Percentiles rank a stretch among this genome's conserved stretches.
Conservation (phyloP, 1,140 invertebrate genomes). For the Aphidius gifuensis region DNA sequence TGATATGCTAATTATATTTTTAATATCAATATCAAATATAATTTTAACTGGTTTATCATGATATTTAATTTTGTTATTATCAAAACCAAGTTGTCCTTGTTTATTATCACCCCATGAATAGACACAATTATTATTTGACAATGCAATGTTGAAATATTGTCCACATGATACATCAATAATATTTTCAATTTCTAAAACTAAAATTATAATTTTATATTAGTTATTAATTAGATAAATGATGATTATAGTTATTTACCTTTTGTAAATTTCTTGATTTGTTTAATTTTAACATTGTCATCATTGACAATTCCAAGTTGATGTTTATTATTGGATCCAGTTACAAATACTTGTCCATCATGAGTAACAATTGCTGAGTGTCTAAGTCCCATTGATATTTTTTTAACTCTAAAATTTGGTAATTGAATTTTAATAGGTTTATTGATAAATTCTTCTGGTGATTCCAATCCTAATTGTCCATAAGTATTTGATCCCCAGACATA, state of each 20-base stretch:
- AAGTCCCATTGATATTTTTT: slow-evolving; percentile 55
- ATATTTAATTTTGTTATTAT: slow-evolving; percentile 1
- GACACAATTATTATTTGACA: slow-evolving; percentile 59
- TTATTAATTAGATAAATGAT: slow-evolving; percentile 1
- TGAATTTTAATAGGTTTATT: slow-evolving; percentile 23
- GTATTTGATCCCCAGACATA: slow-evolving; percentile 76
- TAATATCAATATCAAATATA: slow-evolving; percentile 51
- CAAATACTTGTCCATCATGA: slow-evolving; percentile 59
- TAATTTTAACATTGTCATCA: neutral
- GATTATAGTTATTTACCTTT: slow-evolving; percentile 17
- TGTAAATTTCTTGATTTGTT: slow-evolving; percentile 7
- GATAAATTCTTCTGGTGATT: neutral
- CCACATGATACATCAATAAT: slow-evolving; percentile 65
- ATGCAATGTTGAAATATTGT: slow-evolving; percentile 68
- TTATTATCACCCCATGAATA: slow-evolving; percentile 75
- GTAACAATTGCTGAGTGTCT: slow-evolving; percentile 69
- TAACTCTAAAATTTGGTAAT: slow-evolving; percentile 21
- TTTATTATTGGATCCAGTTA: slow-evolving; percentile 62
- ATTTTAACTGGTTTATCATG: neutral
- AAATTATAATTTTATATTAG: slow-evolving; percentile 1
- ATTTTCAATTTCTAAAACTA: slow-evolving; percentile 57
- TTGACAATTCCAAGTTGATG: slow-evolving; percentile 63
- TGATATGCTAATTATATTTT: slow-evolving; percentile 50
- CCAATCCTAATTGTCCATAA: slow-evolving; percentile 66
- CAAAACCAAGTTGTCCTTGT: slow-evolving; percentile 58